Percentiles rank a stretch among this genome's conserved stretches.
phyloP scores from a whole-genome alignment of 2,113 vertebrate species.

The Bothrops jararaca region DNA sequence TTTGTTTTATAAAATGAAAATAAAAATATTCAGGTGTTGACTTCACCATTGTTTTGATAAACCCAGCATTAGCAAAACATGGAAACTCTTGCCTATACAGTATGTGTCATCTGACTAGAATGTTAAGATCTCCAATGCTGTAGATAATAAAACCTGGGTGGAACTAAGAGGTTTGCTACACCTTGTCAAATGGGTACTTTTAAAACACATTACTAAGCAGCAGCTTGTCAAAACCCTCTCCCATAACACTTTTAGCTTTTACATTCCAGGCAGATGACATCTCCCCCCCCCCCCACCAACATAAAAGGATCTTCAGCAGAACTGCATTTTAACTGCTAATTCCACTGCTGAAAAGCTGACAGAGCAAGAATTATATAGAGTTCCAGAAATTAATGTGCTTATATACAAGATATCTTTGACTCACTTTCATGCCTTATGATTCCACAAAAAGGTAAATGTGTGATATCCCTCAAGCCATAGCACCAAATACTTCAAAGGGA shows the following conservation, averaged over 20 bases:
- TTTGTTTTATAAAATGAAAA: neutral
- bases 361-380: conserved; percentile 48
- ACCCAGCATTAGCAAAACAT: neutral
- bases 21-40: neutral
- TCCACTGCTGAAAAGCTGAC: conserved; percentile 46
- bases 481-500: conserved; percentile 43
- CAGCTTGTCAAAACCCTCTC: neutral
- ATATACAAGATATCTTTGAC: conserved; percentile 47
- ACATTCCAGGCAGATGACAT: conserved; percentile 10
- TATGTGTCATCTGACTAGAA: neutral
- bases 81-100: neutral
- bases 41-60: neutral
- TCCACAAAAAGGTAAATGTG: conserved; percentile 43
- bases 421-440: conserved; percentile 59
- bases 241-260: neutral
- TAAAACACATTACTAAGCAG: conserved; percentile 1
- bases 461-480: neutral
- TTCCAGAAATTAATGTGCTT: conserved; percentile 59
- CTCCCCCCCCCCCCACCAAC: conserved; percentile 10
- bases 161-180: neutral
- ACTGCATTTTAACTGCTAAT: conserved; percentile 46
- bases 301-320: conserved; percentile 29
- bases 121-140: neutral
- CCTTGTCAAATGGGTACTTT: neutral
- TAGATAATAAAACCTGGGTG: neutral